Evolutionary conservation across 1,140 invertebrate genomes (phyloP).

Genomic region (Uloborus diversus): DNA sequence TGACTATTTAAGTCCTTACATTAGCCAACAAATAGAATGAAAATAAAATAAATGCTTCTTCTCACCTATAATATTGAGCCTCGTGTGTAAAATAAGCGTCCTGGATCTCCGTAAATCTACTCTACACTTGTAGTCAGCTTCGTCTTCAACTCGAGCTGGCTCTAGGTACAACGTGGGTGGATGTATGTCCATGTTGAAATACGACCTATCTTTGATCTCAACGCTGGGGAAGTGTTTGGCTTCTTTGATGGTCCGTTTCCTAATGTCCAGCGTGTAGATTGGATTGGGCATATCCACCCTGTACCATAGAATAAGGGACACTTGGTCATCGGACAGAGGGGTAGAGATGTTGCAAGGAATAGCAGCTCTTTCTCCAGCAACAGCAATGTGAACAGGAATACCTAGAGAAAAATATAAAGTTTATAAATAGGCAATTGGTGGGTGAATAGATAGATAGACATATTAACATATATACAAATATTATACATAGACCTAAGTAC

Average conservation of each 20-base stretch:
- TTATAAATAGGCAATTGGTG: neutral
- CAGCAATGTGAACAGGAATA: conserved; percentile 66
- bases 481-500: too few species aligned
- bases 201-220: conserved; percentile 53
- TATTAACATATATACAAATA: too few species aligned
- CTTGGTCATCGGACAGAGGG: conserved; percentile 76
- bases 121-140: conserved; percentile 87
- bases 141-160: conserved; percentile 80
- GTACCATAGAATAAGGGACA: conserved; percentile 86
- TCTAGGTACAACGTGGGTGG: conserved; percentile 81
- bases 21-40: too few species aligned
- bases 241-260: conserved; percentile 57
- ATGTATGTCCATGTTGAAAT: conserved; percentile 51
- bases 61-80: conserved; percentile 59
- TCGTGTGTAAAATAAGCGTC: conserved; percentile 68
- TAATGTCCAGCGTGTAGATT: conserved; percentile 60
- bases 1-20: too few species aligned
- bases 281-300: conserved; percentile 69
- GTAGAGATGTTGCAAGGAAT: conserved; percentile 83
- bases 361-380: conserved; percentile 77
- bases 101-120: conserved; percentile 90
- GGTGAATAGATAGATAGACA: too few species aligned
- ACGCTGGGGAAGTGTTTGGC: conserved; percentile 56
- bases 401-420: conserved; percentile 41
- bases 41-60: too few species aligned